phyloP scores from a whole-genome alignment of 2,888 invertebrate species.

The Beris morrisii region DNA sequence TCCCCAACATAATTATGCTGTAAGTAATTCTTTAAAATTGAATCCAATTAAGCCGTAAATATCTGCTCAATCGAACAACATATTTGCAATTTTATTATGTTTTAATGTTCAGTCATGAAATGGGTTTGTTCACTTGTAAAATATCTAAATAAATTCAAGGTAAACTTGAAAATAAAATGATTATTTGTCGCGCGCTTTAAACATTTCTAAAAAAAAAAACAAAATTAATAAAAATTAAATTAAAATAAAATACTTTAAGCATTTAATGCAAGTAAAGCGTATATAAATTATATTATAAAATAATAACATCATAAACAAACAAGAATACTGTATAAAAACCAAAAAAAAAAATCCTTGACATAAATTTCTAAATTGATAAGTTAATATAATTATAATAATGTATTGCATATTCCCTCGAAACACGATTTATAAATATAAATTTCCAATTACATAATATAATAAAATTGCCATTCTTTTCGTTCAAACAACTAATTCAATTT shows the following conservation, averaged over 20 bases:
- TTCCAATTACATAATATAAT: neutral
- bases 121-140: conserved; percentile 20
- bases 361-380: conserved; percentile 29
- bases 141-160: neutral
- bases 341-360: neutral
- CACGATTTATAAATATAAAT: conserved; percentile 13
- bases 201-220: conserved; percentile 15
- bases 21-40: no score
- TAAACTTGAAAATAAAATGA: no score
- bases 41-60: no score
- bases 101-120: neutral
- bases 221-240: no score
- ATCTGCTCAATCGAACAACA: no score
- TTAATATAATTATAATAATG: conserved; percentile 18
- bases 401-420: conserved; percentile 23
- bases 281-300: conserved; percentile 24
- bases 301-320: conserved; percentile 10
- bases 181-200: conserved; percentile 20
- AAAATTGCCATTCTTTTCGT: conserved; percentile 13
- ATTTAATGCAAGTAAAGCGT: conserved; percentile 16
- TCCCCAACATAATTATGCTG: no score
- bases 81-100: no score
- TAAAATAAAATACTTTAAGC: neutral
- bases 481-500: no score
- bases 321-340: conserved; percentile 16